Base-by-base conservation (phyloP, 2,888 invertebrate genomes). In the Dasysyrphus tricinctus region DNA sequence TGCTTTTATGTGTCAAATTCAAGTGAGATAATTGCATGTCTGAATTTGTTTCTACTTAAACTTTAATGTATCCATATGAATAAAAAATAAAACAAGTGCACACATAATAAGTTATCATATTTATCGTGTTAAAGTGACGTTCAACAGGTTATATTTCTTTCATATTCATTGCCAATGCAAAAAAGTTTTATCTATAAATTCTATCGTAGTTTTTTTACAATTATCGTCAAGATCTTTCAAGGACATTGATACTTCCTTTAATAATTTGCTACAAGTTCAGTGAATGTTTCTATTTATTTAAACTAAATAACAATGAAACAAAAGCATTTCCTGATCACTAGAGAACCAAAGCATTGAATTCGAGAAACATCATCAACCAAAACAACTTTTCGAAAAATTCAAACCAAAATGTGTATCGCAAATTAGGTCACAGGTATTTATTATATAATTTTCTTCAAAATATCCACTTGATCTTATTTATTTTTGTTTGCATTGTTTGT, bases 401-500 rank as follows among this genome's bases (percentile, higher is more conserved):
- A 32, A 61, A 16, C 16, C 34, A 63, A 63, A 65, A n/a, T n/a
- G n/a, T n/a, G n/a, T 34, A 19, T 67, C 12, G 24, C 5, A 37
- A 67, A 49, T 67, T 37, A 37, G 67, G 67, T 67, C 67, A 67
- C 34, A 67, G 49, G 47, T 16, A 59, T 67, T 49, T 49, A 16
- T 63, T 29, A 47, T 44, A 32, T 44, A 63, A 44, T 63, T 63
- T 63, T 11, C 32, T 29, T 44, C n/a, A 63, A 47, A 63, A 47
- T 67, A 67, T 49, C 67, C 34, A 67, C 8, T 65, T 67, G 67
- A 67, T 49, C 67, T 67, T 37, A 37, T 37, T 67, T 47, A 37
- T 34, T 65, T 47, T 29, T 34, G 12, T 65, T n/a, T 47, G 32
- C n/a, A 44, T 49, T 69, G 37, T 54, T 24, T 24, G 24, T 24